Evolutionary conservation across 2,797 vertebrate genomes (phyloP).

Genomic region (Rhinogobio ventralis): DNA sequence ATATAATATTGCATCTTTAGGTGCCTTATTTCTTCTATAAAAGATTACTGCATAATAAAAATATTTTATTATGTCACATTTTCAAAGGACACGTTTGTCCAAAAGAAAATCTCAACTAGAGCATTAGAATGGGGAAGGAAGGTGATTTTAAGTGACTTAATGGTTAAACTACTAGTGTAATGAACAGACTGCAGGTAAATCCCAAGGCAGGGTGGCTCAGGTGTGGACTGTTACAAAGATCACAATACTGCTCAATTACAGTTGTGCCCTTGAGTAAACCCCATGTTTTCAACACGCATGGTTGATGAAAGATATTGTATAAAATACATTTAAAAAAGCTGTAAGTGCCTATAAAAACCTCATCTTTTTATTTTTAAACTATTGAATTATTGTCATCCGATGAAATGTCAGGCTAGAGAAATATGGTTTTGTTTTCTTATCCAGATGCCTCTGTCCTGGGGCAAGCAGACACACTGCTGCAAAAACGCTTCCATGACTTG

Average conservation of each 20-base stretch:
- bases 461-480: slow-evolving; percentile 78
- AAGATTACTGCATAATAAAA: neutral
- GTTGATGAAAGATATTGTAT: neutral
- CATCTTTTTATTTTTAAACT: neutral
- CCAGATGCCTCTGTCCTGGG: slow-evolving; percentile 71
- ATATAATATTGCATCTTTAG: neutral
- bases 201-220: slow-evolving; percentile 9
- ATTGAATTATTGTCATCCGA: neutral
- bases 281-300: neutral
- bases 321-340: neutral
- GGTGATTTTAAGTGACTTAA: neutral
- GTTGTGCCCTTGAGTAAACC: slow-evolving; percentile 7
- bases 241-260: neutral
- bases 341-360: neutral
- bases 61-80: neutral
- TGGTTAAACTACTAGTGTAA: neutral
- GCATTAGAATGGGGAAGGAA: neutral
- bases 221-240: slow-evolving; percentile 16
- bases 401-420: neutral
- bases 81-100: neutral
- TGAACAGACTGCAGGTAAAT: slow-evolving; percentile 11
- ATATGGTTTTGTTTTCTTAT: neutral
- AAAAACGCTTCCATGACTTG: slow-evolving; percentile 84
- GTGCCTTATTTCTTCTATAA: neutral
- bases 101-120: neutral